Evolutionary conservation across 2,888 invertebrate species (phyloP), one percentile per base, ranked within the genome.

Genomic region (Heteromurus nitidus): DNA sequence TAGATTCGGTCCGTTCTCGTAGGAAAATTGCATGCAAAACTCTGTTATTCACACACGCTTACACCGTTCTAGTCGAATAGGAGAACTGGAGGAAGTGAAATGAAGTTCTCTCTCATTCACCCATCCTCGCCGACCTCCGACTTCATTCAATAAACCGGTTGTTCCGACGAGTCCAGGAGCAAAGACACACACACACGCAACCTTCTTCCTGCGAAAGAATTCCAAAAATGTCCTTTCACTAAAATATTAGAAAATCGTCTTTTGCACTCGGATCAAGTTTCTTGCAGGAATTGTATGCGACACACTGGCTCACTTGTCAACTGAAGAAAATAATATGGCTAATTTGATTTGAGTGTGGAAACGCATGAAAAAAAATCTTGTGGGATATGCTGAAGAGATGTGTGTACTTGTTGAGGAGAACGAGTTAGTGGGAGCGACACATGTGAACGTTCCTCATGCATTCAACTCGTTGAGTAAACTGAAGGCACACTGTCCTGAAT

Each of bases 401-500:
- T 26, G 58, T 28, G 16, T 3, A 28, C 13, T 26, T 58, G 58
- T 16, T n/a, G 13, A 36, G 7, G 26, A 28, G 58, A 58, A 28
- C 13, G 26, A 24, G 11, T 13, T 53, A 53, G 53, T 24, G 16
- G 58, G 28, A 58, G 60, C 64, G 16, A 42, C 75, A 75, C 55
- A 67, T 75, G 75, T 20, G 64, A 53, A 18, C 53, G 60, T 58
- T 75, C 67, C 75, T 58, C 64, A 28, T 67, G 65, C 67, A 65
- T 67, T 28, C 67, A 75, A 75, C 53, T 65, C 65, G n/a, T 65
- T 47, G 42, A 65, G 36, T 64, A 65, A 74, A 74, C 74, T 74
- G 64, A 75, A 75, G 75, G 75, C 75, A 75, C 75, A 75, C 58
- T 75, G 67, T 55, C 75, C 75, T 75, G 65, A 75, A 75, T 75